Conservation (phyloP, 64 coral and sea anemone genomes). For the Trachythela sp. region DNA sequence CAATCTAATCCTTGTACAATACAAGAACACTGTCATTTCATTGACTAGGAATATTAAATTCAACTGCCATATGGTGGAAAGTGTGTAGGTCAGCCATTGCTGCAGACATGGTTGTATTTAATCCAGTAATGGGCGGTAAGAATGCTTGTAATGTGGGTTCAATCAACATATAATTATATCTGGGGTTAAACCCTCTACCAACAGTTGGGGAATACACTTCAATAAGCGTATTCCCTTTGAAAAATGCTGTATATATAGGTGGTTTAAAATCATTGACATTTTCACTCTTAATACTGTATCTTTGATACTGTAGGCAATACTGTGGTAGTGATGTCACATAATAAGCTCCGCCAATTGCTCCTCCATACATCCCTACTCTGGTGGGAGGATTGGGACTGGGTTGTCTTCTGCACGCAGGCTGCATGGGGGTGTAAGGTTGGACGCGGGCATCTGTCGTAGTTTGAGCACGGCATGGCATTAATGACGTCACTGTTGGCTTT, state of each 20-base stretch:
- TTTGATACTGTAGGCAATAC: neutral
- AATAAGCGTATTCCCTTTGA: neutral
- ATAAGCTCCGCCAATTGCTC: neutral
- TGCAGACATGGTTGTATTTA: neutral
- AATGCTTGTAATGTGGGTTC: neutral
- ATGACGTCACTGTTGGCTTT: neutral
- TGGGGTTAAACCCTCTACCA: neutral
- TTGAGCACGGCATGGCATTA: neutral
- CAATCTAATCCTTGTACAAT: no score
- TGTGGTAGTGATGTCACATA: neutral
- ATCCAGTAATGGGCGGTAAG: neutral
- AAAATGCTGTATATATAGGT: neutral
- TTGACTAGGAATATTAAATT: neutral
- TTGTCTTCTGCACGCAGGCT: neutral
- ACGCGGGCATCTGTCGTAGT: neutral
- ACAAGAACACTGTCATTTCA: no score
- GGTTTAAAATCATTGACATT: neutral
- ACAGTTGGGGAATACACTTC: neutral
- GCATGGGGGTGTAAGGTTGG: neutral
- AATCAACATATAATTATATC: neutral
- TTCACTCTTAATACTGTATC: neutral
- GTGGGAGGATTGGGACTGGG: neutral
- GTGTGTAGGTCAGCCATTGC: neutral
- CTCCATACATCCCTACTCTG: neutral
- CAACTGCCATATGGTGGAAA: neutral